Evolutionary conservation across 1,140 invertebrate genomes (phyloP).

Genomic region (Tetraneura akinire): DNA sequence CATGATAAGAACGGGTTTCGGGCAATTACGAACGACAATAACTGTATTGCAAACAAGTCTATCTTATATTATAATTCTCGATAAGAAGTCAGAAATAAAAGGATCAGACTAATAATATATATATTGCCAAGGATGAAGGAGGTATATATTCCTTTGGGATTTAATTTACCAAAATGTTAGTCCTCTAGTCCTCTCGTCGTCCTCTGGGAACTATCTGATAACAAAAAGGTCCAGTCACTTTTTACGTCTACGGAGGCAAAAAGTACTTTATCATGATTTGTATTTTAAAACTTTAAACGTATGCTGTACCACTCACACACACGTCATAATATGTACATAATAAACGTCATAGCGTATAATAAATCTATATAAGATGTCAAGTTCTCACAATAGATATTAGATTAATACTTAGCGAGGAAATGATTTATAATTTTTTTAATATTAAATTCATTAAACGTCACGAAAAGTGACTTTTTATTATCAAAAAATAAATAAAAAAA

Average conservation of each 20-base stretch:
- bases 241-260: conserved; percentile 31
- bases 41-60: background rate
- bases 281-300: conserved; percentile 23
- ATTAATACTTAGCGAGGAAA: too few relatives aligned
- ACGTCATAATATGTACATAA: background rate
- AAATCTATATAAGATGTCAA: background rate
- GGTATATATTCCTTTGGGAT: conserved; percentile 15
- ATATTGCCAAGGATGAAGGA: background rate
- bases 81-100: conserved; percentile 27
- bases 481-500: too few relatives aligned
- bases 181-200: background rate
- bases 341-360: background rate
- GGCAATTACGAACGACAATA: background rate
- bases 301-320: background rate
- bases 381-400: too few relatives aligned
- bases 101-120: background rate
- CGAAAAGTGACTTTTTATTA: too few relatives aligned
- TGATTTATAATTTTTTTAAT: too few relatives aligned
- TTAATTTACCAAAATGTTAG: conserved; percentile 36
- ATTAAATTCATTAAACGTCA: too few relatives aligned
- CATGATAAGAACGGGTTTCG: too few relatives aligned
- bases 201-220: conserved; percentile 27
- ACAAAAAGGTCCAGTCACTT: conserved; percentile 38
- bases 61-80: conserved; percentile 25
- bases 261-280: conserved; percentile 38